Base-by-base conservation (phyloP, 2,113 vertebrate genomes). In the Ceratotherium simum region DNA sequence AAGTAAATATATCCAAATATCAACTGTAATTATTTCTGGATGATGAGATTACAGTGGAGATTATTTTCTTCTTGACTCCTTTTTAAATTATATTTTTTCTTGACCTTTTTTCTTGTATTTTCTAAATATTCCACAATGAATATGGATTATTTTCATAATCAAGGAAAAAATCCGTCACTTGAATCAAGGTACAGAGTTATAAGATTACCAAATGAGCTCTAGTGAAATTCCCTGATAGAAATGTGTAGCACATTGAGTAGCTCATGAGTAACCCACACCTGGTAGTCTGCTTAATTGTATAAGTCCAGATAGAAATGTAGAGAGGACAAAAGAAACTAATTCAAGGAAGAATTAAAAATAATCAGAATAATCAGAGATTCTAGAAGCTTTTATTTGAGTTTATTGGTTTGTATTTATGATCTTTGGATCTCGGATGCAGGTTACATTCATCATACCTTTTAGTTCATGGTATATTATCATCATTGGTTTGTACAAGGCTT, bases 131-230 rank as follows among this genome's bases (percentile, higher is more conserved):
- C 75, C 46, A 94, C 25, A 83, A 95, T 96, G 81, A 97, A 97
- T 96, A 95, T 95, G 85, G 39, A 96, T 96, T 95, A 79, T 89
- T 97, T 97, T 97, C n/a, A 93, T 88, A 97, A 96, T 91, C 93
- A 96, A 95, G n/a, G 62, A 82, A 92, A 96, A 94, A 76, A 5
- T 23, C 91, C 80, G 58, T 60, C 80, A 87, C 56, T 90, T 83
- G 69, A 98, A 97, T 92, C 56, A 94, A 90, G 17, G 9, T 94
- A 42, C 65, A 94, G n/a, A 69, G 78, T 83, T 64, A 86, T 33
- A 92, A 87, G 56, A 94, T 87, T 90, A 64, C 14, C 51, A 76
- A 97, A 94, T 56, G 29, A 92, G 39, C 33, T 88, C 65, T 91
- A 23, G 10, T 36, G n/a, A 97, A 91, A 91, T 72, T 81, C 90